Conservation (phyloP, 2,888 invertebrate species). For the Deilephila elpenor region DNA sequence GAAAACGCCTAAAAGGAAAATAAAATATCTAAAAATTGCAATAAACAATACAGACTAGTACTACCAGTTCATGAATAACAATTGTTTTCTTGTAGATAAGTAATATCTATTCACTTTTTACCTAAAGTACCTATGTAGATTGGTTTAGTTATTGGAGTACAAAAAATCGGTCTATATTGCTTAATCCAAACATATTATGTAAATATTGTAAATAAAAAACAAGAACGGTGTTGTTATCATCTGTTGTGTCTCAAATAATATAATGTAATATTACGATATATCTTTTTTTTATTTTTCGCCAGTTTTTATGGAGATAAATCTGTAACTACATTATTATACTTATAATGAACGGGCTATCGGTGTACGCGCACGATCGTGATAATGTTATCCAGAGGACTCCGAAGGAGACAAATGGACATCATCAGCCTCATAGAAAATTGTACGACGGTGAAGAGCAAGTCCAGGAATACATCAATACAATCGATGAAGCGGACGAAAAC, state of each 20-base stretch:
- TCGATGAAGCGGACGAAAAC: slow-evolving; percentile 47
- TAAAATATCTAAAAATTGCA: no score
- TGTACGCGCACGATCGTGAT: neutral
- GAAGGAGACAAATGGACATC: slow-evolving; percentile 7
- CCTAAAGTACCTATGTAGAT: neutral
- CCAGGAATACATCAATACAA: slow-evolving; percentile 36
- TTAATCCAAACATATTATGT: neutral
- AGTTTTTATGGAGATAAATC: slow-evolving; percentile 25
- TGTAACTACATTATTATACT: slow-evolving; percentile 4
- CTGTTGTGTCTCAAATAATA: neutral
- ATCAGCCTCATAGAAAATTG: slow-evolving; percentile 59
- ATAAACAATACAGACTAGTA: no score
- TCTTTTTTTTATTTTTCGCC: slow-evolving; percentile 12
- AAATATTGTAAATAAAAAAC: neutral
- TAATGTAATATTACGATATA: neutral
- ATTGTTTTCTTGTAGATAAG: no score
- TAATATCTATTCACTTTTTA: no score
- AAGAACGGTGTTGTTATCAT: neutral
- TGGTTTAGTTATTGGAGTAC: neutral
- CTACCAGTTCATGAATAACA: no score
- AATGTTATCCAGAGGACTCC: slow-evolving; percentile 11
- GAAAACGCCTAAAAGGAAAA: no score
- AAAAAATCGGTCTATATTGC: neutral
- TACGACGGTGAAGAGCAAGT: slow-evolving; percentile 55
- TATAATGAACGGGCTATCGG: slow-evolving; percentile 25